Percentiles rank a stretch among this genome's conserved stretches.
phyloP scores from a whole-genome alignment of 2,797 vertebrate genomes.

The Aeoliscus strigatus region DNA sequence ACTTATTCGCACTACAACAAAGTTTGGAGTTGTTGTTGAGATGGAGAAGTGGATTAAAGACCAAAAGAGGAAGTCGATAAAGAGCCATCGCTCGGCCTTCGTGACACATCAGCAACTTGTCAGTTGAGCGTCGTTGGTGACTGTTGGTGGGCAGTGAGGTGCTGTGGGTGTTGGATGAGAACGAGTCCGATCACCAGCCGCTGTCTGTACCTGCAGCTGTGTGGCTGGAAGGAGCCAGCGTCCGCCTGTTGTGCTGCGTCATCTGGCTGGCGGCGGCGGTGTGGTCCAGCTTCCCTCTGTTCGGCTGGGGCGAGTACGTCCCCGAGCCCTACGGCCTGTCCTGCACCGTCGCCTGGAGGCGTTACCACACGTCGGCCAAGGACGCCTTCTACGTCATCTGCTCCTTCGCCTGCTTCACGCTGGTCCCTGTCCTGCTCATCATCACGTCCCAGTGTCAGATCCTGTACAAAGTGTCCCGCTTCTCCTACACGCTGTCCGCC shows the following conservation, averaged over 20 bases:
- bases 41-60: no score
- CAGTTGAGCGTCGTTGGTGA: no score
- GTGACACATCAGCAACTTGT: no score
- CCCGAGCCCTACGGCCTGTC: slow-evolving; percentile 72
- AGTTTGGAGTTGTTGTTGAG: no score
- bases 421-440: slow-evolving; percentile 63
- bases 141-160: no score
- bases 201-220: slow-evolving; percentile 26
- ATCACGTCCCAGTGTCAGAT: slow-evolving; percentile 61
- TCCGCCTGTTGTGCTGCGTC: slow-evolving; percentile 38
- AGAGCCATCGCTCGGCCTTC: no score
- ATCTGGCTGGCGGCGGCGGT: slow-evolving; percentile 57
- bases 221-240: slow-evolving; percentile 52
- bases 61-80: no score
- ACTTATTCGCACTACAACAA: no score
- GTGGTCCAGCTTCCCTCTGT: slow-evolving; percentile 69
- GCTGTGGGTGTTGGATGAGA: no score
- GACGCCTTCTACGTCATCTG: slow-evolving; percentile 68
- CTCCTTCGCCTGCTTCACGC: slow-evolving; percentile 62
- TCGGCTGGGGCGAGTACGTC: slow-evolving; percentile 70
- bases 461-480: slow-evolving; percentile 54
- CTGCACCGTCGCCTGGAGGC: slow-evolving; percentile 70
- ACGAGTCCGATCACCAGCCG: neutral
- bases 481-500: slow-evolving; percentile 45
- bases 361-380: slow-evolving; percentile 60